phyloP scores from a whole-genome alignment of 2,888 invertebrate genomes.

The Drosophila sordidula region DNA sequence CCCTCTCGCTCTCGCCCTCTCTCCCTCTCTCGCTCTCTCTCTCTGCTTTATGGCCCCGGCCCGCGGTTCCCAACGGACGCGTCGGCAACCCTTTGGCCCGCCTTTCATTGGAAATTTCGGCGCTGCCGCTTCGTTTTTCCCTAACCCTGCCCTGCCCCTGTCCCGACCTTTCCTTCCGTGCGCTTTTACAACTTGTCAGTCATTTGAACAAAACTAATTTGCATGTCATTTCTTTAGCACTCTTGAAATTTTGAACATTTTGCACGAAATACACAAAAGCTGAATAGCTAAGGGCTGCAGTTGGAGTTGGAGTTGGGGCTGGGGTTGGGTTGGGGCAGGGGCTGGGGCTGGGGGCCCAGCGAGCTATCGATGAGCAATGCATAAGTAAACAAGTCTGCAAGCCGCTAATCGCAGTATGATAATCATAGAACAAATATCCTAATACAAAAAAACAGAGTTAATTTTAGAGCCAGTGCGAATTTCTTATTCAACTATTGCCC shows the following conservation, averaged over 20 bases:
- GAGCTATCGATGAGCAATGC: neutral
- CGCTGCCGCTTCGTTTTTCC: conserved; percentile 20
- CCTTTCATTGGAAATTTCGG: conserved; percentile 65
- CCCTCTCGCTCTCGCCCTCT: neutral
- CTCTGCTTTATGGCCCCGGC: conserved; percentile 36
- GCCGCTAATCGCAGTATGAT: conserved; percentile 13
- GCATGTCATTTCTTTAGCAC: conserved; percentile 82
- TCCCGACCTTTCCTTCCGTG: conserved; percentile 12
- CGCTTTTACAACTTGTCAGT: conserved; percentile 78
- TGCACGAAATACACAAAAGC: conserved; percentile 63
- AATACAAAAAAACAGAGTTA: too few relatives aligned
- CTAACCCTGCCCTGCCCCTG: neutral
- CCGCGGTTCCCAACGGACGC: conserved; percentile 12
- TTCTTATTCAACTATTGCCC: too few relatives aligned
- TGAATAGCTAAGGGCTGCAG: conserved; percentile 11
- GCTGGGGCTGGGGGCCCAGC: neutral
- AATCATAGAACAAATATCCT: too few relatives aligned
- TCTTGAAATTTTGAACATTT: conserved; percentile 71
- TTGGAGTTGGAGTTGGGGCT: neutral
- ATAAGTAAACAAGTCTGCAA: conserved; percentile 28
- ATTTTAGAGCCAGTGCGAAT: too few relatives aligned
- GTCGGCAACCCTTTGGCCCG: conserved; percentile 18
- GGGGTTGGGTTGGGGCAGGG: neutral
- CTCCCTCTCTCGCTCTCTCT: neutral
- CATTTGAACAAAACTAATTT: conserved; percentile 82